Evolutionary conservation across 1,140 invertebrate genomes (phyloP).

Genomic region (Phortica variegata): DNA sequence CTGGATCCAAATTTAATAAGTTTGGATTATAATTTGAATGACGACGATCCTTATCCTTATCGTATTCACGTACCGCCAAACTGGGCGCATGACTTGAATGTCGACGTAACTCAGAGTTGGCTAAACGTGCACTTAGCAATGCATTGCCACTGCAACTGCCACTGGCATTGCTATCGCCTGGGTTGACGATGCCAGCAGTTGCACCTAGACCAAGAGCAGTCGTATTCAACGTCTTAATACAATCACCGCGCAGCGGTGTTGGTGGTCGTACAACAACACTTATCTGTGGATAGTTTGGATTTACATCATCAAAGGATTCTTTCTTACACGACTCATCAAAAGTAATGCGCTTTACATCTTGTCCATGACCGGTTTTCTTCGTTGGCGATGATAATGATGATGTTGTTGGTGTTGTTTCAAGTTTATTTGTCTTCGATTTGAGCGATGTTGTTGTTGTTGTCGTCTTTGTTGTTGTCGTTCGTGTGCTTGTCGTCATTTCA

Average conservation of each 20-base stretch:
- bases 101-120: slow-evolving; percentile 41
- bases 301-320: slow-evolving; percentile 58
- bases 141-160: neutral
- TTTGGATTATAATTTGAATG: slow-evolving; percentile 63
- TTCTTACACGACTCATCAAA: slow-evolving; percentile 58
- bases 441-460: slow-evolving; percentile 16
- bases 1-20: slow-evolving; percentile 62
- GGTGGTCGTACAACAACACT: slow-evolving; percentile 72
- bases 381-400: slow-evolving; percentile 38
- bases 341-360: slow-evolving; percentile 57
- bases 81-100: slow-evolving; percentile 55
- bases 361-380: slow-evolving; percentile 46
- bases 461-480: slow-evolving; percentile 18
- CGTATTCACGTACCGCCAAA: slow-evolving; percentile 49
- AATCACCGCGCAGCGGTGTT: slow-evolving; percentile 61
- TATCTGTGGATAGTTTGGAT: slow-evolving; percentile 61
- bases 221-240: slow-evolving; percentile 27
- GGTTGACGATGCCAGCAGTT: slow-evolving; percentile 17
- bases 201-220: slow-evolving; percentile 2
- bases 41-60: slow-evolving; percentile 57
- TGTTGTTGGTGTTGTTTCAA: slow-evolving; percentile 32
- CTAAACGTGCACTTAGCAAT: slow-evolving; percentile 34
- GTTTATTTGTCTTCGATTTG: slow-evolving; percentile 17
- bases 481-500: slow-evolving; percentile 24
- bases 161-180: slow-evolving; percentile 23